Evolutionary conservation across 2,888 invertebrate species (phyloP), one percentile per base, ranked within the genome.

Genomic region (Andrena hattorfiana): DNA sequence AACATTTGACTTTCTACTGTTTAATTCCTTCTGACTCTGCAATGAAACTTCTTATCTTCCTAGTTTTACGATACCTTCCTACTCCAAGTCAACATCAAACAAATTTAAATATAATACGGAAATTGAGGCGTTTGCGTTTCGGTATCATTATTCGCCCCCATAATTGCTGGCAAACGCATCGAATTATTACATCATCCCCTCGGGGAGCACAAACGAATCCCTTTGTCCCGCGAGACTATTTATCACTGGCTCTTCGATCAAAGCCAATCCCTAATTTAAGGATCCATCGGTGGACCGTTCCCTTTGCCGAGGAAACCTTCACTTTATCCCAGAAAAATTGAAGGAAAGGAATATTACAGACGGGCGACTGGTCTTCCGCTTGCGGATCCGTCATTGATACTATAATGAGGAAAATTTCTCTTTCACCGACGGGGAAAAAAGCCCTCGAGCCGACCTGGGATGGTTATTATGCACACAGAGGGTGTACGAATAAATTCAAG

Each of bases 401-500:
- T 20, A 30, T 85, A 79, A 83, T 48, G 72, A 83, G 77, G 80
- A 67, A 77, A 83, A 76, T 81, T 70, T 80, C 23, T 68, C 63
- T 72, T 82, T 79, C 59, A 56, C 35, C 67, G 64, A 69, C 54
- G 49, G 26, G 16, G 23, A 42, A 71, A 60, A 67, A 75, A 85
- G 63, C 68, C 74, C 83, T 85, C 49, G 72, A 76, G 28, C 2
- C 49, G 13, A 51, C 6, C 30, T 32, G 62, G 62, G 70, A 76
- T 71, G 83, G 79, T 80, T 75, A 70, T 72, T 85, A 70, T 74
- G 70, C 75, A 51, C 59, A 32, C 48, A 59, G 60, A 71, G 62
- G 76, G 70, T 74, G 70, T 68, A 79, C 71, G 69, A 85, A 85
- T 83, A 83, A 85, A 83, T 85, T 85, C 83, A 71, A 72, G 60